These are phyloP conservation scores for Spongilla lacustris DNA, from an alignment of 37 sponge, comb jelly and placozoan genomes.

Conservation along the genomic window DNA sequence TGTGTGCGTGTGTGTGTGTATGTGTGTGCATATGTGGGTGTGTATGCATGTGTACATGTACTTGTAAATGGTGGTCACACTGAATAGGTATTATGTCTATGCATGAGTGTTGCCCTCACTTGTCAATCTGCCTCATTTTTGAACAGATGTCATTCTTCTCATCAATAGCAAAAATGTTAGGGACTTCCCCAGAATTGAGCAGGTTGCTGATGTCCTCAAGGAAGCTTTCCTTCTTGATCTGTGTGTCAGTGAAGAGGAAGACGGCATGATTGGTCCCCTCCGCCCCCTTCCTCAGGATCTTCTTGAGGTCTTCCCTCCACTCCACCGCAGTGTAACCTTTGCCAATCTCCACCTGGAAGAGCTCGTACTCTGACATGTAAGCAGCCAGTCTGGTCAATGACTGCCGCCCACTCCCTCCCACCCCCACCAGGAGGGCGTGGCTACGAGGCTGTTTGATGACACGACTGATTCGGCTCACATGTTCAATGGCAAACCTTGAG, in stretches of 20 bases:
- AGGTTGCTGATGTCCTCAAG: constrained; percentile 97
- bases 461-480: constrained; percentile 90
- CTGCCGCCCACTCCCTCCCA: constrained; percentile 93
- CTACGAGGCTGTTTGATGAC: constrained; percentile 94
- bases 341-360: constrained; percentile 98
- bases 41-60: neutral
- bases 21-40: too few relatives aligned
- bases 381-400: constrained; percentile 90
- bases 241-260: constrained; percentile 94
- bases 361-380: constrained; percentile 96
- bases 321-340: constrained; percentile 95
- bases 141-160: constrained; percentile 94
- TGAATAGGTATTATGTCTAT: neutral
- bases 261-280: constrained; percentile 83
- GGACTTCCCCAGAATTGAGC: constrained; percentile 96
- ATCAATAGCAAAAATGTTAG: constrained; percentile 96
- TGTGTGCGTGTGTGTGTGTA: too few relatives aligned
- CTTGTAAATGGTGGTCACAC: neutral
- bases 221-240: constrained; percentile 96
- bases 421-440: constrained; percentile 95
- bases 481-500: constrained; percentile 97
- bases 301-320: constrained; percentile 98
- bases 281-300: constrained; percentile 85
- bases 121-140: constrained; percentile 96
- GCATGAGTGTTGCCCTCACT: constrained; percentile 43